Base-by-base conservation (phyloP, 2,113 vertebrate species). In the Sylvilagus bachmani region DNA sequence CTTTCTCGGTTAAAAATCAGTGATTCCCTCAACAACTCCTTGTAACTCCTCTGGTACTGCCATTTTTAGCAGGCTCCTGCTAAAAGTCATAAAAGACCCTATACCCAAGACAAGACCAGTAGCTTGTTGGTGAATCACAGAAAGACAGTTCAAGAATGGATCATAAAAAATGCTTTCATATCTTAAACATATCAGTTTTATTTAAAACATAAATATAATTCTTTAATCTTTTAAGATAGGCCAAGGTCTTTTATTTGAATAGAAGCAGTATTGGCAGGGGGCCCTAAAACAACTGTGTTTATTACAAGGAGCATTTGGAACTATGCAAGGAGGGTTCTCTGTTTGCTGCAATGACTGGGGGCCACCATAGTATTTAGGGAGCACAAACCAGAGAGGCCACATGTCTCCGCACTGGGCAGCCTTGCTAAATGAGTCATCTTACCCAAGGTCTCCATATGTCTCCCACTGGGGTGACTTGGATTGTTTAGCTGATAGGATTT, bases 1-100 rank as follows among this genome's bases (percentile, higher is more conserved):
- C 49, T 73, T 31, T 89, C 2, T 44, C 78, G 29, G 55, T 96
- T 96, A 79, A 85, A 92, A 93, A 74, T 21, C 75, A 31, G 36
- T 75, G 58, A n/a, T 89, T 82, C 10, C 44, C 79, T 90, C 53
- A 71, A 55, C 27, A 74, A 79, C 71, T 88, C 17, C 22, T 86
- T 74, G 14, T 55, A 90, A 83, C n/a, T n/a, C 9, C 14, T 64
- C 16, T 91, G 64, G 81, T 36, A 55, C 1, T 77, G n/a, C 25
- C 33, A 36, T 58, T 86, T 95, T 88, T 36, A 90, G 49, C 36
- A 93, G 36, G 21, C 6, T 13, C 2, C n/a, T 27, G 77, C n/a
- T n/a, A n/a, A n/a, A n/a, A 62, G 11, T 66, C 51, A 36, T 55
- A 80, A 71, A 58, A 80, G 58, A 89, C 24, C 4, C 38, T 49